Conservation (phyloP, 2,113 vertebrate genomes). For the Baryphthengus martii region DNA sequence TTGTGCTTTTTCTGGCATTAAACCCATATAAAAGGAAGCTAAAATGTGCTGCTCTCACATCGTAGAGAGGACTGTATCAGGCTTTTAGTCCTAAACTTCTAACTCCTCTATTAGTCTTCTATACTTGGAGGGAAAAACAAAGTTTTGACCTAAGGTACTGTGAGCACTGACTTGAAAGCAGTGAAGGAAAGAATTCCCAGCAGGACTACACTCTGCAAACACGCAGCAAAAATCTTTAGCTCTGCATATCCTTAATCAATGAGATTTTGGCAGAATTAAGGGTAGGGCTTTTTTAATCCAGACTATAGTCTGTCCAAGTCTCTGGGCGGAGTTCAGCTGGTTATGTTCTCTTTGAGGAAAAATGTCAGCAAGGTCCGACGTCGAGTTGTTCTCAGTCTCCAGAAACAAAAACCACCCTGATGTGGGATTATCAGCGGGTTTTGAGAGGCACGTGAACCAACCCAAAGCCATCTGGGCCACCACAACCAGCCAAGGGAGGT, state of each 20-base stretch:
- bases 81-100: neutral
- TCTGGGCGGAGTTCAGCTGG: neutral
- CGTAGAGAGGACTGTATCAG: neutral
- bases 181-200: neutral
- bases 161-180: neutral
- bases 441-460: neutral
- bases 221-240: neutral
- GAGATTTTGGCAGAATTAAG: neutral
- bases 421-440: neutral
- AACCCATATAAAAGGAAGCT: neutral
- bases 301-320: neutral
- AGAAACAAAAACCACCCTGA: fast-evolving
- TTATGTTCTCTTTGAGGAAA: neutral
- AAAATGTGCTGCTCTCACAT: neutral
- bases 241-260: neutral
- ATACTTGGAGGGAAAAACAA: neutral
- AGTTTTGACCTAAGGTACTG: neutral
- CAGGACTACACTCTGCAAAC: neutral
- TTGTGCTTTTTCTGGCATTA: neutral
- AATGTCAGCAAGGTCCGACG: neutral
- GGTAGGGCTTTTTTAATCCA: neutral
- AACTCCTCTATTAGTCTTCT: neutral
- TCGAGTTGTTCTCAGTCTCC: neutral
- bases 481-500: neutral
- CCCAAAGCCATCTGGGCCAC: neutral